These are phyloP conservation scores for Dipus sagitta DNA, from an alignment of 2,797 vertebrate genomes.

Conservation along the genomic window DNA sequence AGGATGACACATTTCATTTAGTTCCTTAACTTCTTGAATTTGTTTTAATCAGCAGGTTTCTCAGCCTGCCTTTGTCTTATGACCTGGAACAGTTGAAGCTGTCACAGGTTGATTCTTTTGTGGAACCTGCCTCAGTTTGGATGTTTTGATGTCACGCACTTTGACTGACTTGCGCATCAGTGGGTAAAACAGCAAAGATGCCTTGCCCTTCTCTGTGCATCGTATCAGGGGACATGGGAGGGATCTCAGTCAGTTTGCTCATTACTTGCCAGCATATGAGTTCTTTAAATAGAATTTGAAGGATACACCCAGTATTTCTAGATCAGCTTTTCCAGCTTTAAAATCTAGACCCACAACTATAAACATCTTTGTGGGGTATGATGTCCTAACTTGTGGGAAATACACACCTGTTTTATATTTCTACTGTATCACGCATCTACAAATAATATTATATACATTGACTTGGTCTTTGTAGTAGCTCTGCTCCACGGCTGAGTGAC, in stretches of 20 bases:
- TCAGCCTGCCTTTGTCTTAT: not conserved
- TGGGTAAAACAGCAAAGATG: not conserved
- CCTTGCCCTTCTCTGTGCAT: not conserved
- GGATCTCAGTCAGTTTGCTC: not conserved
- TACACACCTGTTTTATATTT: not conserved
- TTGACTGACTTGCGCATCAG: not conserved
- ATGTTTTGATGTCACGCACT: not conserved
- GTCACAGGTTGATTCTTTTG: not conserved
- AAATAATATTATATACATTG: not conserved
- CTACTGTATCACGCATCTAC: not conserved
- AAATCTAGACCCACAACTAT: not conserved
- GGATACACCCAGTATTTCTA: not conserved
- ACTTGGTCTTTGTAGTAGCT: not conserved
- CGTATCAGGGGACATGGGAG: not conserved
- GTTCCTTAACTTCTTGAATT: not conserved
- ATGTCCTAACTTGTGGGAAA: not conserved
- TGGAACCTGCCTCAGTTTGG: not conserved
- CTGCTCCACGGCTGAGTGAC: accelerated
- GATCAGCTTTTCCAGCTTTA: not conserved
- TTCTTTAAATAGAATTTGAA: not conserved
- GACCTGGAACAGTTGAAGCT: not conserved
- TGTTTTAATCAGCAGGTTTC: not conserved
- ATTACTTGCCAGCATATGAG: not conserved
- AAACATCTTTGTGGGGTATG: not conserved
- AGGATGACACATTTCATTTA: not conserved